These are phyloP conservation scores for Leptinotarsa peninsularis DNA, from an alignment of 2,888 invertebrate species.

Conservation along the genomic window DNA sequence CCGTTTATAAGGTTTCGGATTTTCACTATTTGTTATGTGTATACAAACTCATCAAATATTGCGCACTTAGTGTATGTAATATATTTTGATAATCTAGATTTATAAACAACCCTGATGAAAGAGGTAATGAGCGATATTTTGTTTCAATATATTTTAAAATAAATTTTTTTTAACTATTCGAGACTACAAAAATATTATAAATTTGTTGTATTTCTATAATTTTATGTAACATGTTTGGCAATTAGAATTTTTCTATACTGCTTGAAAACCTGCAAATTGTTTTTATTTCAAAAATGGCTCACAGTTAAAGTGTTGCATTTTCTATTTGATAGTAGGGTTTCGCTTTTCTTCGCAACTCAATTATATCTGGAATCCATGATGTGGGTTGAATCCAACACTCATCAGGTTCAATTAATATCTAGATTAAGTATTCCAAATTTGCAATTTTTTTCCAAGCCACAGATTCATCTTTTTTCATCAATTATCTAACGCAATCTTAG, in stretches of 20 bases:
- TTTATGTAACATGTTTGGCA: slow-evolving; percentile 15
- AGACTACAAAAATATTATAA: slow-evolving; percentile 30
- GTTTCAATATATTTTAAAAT: neutral
- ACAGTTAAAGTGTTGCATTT: slow-evolving; percentile 41
- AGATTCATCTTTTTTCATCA: no score
- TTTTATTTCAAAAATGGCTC: slow-evolving; percentile 35
- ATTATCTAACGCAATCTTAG: no score
- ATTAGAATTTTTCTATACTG: slow-evolving; percentile 22
- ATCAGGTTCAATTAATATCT: neutral
- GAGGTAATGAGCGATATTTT: neutral
- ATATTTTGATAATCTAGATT: neutral
- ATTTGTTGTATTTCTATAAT: slow-evolving; percentile 28
- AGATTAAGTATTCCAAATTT: neutral
- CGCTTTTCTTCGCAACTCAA: neutral
- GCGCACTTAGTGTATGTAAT: neutral
- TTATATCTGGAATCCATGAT: neutral
- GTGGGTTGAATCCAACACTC: no score
- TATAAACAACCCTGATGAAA: neutral
- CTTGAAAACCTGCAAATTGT: slow-evolving; percentile 48
- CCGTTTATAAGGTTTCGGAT: neutral
- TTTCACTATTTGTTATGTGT: neutral
- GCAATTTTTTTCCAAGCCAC: no score
- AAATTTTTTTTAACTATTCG: neutral
- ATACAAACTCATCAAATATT: neutral
- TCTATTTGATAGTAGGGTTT: slow-evolving; percentile 41